These are phyloP conservation scores for Sprattus sprattus DNA, from an alignment of 2,113 vertebrate genomes.

Conservation along the genomic window DNA sequence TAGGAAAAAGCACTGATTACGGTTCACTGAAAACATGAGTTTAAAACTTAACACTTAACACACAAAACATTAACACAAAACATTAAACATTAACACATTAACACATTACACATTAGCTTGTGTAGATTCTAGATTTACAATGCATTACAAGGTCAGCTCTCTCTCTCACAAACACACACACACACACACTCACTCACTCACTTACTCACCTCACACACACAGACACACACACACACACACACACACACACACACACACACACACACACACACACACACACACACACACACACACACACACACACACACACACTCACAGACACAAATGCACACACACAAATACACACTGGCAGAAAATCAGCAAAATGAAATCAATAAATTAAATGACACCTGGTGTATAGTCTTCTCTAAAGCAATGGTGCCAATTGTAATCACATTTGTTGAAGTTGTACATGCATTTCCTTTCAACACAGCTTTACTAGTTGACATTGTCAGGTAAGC, in stretches of 20 bases:
- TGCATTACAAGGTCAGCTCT: neutral
- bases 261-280: neutral
- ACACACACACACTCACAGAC: neutral
- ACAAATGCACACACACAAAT: too few species aligned
- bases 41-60: too few species aligned
- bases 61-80: too few species aligned
- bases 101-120: too few species aligned
- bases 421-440: neutral
- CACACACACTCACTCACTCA: too few species aligned
- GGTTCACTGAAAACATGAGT: too few species aligned
- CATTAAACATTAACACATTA: too few species aligned
- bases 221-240: neutral
- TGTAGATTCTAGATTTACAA: neutral
- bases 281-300: neutral
- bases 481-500: neutral
- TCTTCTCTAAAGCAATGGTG: neutral
- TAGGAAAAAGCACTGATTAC: too few species aligned
- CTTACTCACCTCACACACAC: neutral
- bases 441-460: neutral
- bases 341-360: neutral
- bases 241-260: neutral
- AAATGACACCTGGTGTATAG: neutral
- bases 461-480: neutral
- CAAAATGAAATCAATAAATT: neutral
- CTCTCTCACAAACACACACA: neutral